Evolutionary conservation across 2,888 invertebrate species (phyloP), one percentile per base, ranked within the genome.

Genomic region (Eupithecia pulchellata): DNA sequence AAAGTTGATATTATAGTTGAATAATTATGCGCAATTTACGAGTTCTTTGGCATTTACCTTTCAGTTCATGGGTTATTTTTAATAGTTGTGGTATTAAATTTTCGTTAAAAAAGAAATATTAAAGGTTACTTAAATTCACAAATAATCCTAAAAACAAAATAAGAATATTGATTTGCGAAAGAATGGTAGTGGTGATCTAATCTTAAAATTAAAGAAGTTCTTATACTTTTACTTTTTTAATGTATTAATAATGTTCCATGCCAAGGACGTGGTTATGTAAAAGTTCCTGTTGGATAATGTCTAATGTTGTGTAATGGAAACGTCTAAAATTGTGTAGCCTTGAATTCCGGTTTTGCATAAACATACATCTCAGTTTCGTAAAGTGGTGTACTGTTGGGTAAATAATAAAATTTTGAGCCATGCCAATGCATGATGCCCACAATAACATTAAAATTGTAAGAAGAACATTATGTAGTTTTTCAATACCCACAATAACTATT

Each of bases 281-380:
- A 60, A 32, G 32, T 32, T 60, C 58, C 58, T 60, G 30, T 30
- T n/a, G 11, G 13, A 52, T 13, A 25, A 25, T 52, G 52, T 25
- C 25, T 52, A 20, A 60, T 11, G 30, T 60, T 29, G 32, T 60
- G 58, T 60, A 60, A 32, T n/a, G 29, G 57, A 60, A n/a, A 30
- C 27, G n/a, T 30, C 30, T 60, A 30, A 60, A 30, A n/a, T 60
- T 60, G n/a, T 60, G n/a, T 60, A 60, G 30, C 29, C 58, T 60
- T 60, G 30, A 60, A 60, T 30, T 60, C 58, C 32, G 58, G 58
- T 30, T 60, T 60, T 9, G 20, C 29, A 30, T 30, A 60, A 30
- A 30, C 58, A 58, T 58, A 30, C 14, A 30, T 58, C n/a, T 29
- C 8, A 5, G 57, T 57, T 57, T 29, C 27, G 29, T 57, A 57